Evolutionary conservation across 2,888 invertebrate species (phyloP).

Genomic region (Plebejus melissa): DNA sequence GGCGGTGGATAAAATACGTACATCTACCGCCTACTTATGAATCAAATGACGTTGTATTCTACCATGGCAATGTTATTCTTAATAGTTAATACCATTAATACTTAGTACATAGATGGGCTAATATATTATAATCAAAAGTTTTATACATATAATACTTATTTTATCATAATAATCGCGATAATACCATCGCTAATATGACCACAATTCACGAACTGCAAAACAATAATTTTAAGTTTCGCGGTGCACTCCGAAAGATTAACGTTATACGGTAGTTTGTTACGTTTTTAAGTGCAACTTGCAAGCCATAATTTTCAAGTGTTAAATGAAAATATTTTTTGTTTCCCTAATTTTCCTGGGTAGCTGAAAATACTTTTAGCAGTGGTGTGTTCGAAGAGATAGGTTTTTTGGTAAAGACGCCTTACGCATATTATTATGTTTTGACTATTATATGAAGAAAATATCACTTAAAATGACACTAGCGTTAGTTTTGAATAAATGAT

Average conservation of each 20-base stretch:
- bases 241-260: background rate
- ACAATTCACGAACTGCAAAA: background rate
- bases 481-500: no score
- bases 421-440: no score
- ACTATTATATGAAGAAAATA: no score
- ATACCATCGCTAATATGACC: background rate
- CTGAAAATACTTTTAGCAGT: background rate
- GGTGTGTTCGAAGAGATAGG: background rate
- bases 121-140: no score
- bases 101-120: no score
- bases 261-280: conserved; percentile 1
- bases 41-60: no score
- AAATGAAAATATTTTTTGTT: background rate
- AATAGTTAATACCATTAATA: no score
- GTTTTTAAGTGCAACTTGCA: background rate
- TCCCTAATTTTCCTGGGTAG: background rate
- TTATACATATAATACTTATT: background rate
- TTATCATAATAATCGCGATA: background rate
- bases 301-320: background rate
- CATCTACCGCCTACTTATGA: no score
- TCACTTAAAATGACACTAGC: no score
- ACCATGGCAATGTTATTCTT: no score
- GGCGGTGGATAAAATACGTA: no score
- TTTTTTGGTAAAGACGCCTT: no score
- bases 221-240: conserved; percentile 6